Evolutionary conservation across 2,888 invertebrate species (phyloP).

Genomic region (Synanthedon formicaeformis): DNA sequence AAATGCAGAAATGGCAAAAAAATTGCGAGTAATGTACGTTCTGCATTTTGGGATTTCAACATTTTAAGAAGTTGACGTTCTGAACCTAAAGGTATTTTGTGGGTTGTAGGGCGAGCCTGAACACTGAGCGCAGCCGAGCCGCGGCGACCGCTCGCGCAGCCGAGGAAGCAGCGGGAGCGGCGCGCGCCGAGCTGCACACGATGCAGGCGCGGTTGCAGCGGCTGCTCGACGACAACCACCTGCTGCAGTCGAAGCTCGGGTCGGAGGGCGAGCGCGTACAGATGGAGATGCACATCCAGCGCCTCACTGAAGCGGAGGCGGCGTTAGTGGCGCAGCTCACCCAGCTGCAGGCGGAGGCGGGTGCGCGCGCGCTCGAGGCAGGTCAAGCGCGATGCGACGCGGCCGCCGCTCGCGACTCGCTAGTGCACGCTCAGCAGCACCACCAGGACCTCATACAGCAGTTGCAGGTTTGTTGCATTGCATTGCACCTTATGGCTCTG

Average conservation of each 20-base stretch:
- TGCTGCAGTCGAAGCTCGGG: slow-evolving; percentile 71
- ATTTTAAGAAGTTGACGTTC: too few relatives aligned
- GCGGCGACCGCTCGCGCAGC: slow-evolving; percentile 63
- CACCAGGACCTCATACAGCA: slow-evolving; percentile 53
- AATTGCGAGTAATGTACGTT: too few relatives aligned
- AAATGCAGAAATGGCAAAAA: too few relatives aligned
- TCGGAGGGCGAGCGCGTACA: slow-evolving; percentile 70
- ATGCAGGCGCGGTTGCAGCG: slow-evolving; percentile 74
- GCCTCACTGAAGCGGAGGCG: slow-evolving; percentile 69
- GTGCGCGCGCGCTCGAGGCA: slow-evolving; percentile 38
- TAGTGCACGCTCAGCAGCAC: slow-evolving; percentile 64
- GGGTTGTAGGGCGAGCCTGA: slow-evolving; percentile 65
- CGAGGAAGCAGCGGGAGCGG: slow-evolving; percentile 66
- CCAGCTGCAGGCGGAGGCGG: slow-evolving; percentile 52
- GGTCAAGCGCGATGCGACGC: slow-evolving; percentile 61
- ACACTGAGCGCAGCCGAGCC: slow-evolving; percentile 74
- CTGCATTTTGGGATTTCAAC: too few relatives aligned
- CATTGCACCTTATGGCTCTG: slow-evolving; percentile 11
- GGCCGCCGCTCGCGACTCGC: slow-evolving; percentile 41
- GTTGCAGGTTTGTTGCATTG: slow-evolving; percentile 11
- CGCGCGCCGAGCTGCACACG: slow-evolving; percentile 73
- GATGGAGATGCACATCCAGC: slow-evolving; percentile 74
- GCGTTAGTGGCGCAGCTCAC: slow-evolving; percentile 50
- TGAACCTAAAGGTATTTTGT: too few relatives aligned
- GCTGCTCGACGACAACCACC: slow-evolving; percentile 72